Base-by-base conservation (phyloP, 2,888 invertebrate species). In the Dorcus parallelipipedus region DNA sequence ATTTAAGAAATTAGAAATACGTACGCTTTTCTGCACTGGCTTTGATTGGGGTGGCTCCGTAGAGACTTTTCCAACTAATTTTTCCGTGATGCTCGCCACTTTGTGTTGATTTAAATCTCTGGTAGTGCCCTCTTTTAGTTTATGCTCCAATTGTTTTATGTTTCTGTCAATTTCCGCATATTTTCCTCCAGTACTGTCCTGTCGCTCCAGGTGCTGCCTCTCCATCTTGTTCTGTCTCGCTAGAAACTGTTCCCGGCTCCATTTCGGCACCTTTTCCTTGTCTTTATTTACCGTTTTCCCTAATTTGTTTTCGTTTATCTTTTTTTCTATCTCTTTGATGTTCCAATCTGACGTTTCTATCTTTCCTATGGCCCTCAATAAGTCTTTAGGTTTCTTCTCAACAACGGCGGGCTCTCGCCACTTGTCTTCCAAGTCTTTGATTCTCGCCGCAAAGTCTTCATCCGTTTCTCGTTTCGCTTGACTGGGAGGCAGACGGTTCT, bases 341-440 rank as follows among this genome's bases (percentile, higher is more conserved):
- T 95, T 94, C 94, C 95, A 95, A 77, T 95, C 95, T 58, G 86
- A 89, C 60, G 89, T 87, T 73, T 94, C 93, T 64, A 95, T 91
- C 79, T 91, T 91, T 53, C 94, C 94, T 60, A 95, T 93, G 47
- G 94, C 91, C 62, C 94, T 84, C 77, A 91, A 82, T 61, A 95
- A 81, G 78, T 94, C 94, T 77, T 89, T 91, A 1, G 93, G 94
- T 75, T 93, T 94, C 67, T 90, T 90, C 20, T 88, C 85, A 0
- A 82, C 77, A 1, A 84, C 78, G 50, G 79, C 78, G 7, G 76
- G 80, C 3, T 82, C 81, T 54, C 86, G 85, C 62, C 93, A 84
- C 64, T 93, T 89, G 65, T 91, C 90, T 67, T 95, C 94, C 62
- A 95, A 86, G 56, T 84, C 85, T 75, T 86, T 87, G 59, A 91